Evolutionary conservation across 1,140 invertebrate species (phyloP).

Genomic region (Chironomus striatipennis): DNA sequence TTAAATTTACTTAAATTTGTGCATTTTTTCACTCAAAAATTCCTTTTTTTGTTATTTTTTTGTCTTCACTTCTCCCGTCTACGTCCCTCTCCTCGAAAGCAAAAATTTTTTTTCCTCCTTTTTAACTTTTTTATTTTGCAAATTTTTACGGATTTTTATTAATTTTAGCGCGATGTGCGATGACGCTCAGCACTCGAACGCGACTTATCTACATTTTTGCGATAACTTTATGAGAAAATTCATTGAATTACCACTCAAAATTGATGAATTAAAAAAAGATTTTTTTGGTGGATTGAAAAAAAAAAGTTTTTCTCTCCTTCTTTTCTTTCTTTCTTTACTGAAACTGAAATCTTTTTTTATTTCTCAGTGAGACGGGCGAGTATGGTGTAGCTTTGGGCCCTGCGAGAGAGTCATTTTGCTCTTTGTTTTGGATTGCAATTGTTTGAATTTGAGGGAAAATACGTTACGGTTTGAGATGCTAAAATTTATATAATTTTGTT

Average conservation of each 20-base stretch:
- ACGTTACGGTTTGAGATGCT: no score
- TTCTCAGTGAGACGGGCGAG: no score
- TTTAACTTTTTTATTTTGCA: background rate
- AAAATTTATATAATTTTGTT: no score
- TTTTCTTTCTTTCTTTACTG: background rate
- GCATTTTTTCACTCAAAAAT: no score
- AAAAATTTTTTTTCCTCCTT: background rate
- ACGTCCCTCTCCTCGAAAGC: background rate
- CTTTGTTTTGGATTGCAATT: no score
- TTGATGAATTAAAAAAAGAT: background rate
- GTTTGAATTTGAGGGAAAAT: no score
- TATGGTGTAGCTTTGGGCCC: no score
- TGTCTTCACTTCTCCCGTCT: no score
- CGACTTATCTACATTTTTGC: conserved; percentile 8
- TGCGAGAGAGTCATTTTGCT: no score
- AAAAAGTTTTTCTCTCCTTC: conserved; percentile 9
- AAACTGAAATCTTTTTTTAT: no score
- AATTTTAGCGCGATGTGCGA: background rate
- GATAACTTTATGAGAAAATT: background rate
- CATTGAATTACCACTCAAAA: background rate
- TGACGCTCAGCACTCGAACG: background rate
- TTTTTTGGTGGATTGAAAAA: background rate
- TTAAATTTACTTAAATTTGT: background rate
- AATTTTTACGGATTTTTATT: background rate
- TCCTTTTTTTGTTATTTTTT: no score